Conservation (phyloP, 2,888 invertebrate genomes). For the Drosophila prolongata region DNA sequence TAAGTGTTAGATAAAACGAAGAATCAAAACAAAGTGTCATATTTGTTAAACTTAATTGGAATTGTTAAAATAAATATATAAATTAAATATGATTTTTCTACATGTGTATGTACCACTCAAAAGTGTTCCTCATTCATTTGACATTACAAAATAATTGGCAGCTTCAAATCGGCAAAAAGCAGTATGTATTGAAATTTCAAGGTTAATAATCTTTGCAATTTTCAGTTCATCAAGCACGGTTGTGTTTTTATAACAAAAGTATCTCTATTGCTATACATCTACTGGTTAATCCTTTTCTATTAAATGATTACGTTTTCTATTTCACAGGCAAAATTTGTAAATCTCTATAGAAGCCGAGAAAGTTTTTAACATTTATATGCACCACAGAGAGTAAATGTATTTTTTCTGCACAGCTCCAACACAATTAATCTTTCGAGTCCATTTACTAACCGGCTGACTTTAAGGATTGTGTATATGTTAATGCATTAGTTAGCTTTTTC, state of each 20-base stretch:
- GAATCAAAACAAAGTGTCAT: conserved; percentile 54
- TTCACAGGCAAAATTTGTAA: conserved; percentile 82
- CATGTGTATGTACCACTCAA: conserved; percentile 59
- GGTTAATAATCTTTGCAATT: conserved; percentile 40
- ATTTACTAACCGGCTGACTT: conserved; percentile 31
- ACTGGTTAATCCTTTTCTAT: neutral
- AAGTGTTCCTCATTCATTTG: conserved; percentile 23
- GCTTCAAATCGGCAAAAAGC: conserved; percentile 57
- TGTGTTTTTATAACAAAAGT: conserved; percentile 37
- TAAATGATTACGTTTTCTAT: conserved; percentile 60
- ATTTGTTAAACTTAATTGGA: conserved; percentile 57
- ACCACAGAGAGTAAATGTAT: conserved; percentile 49
- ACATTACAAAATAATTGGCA: conserved; percentile 56
- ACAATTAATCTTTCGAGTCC: conserved; percentile 24
- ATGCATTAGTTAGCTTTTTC: conserved; percentile 40
- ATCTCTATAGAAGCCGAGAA: conserved; percentile 39
- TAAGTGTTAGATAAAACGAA: conserved; percentile 43
- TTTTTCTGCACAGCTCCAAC: conserved; percentile 61
- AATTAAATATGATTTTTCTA: conserved; percentile 36
- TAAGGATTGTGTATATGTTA: conserved; percentile 61
- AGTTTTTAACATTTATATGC: conserved; percentile 47
- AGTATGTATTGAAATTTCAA: conserved; percentile 55
- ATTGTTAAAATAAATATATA: conserved; percentile 59
- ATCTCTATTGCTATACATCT: neutral
- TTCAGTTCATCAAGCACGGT: conserved; percentile 48